A percentile compares a stretch with the other conserved stretches of the same genome.
Evolutionary conservation across 2,797 vertebrate species (phyloP).

Genomic region (Brachymystax lenok): DNA sequence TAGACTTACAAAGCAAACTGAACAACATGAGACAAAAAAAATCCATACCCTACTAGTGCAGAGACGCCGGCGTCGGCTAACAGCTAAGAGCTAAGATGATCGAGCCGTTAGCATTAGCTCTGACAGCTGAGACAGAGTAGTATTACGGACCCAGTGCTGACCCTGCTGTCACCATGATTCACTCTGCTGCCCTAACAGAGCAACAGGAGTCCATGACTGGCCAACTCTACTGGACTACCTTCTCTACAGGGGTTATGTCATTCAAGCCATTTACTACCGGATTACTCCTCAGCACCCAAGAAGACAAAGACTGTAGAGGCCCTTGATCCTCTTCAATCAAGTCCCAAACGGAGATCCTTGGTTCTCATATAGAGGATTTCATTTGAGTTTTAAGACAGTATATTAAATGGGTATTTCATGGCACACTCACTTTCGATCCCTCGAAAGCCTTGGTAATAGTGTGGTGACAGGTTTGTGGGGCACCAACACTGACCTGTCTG

Average conservation of each 20-base stretch:
- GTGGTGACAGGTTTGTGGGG: neutral
- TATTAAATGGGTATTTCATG: neutral
- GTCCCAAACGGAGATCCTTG: neutral
- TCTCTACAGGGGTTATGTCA: neutral
- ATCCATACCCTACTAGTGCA: neutral
- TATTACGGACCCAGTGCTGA: neutral
- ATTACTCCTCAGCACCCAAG: neutral
- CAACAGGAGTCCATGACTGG: neutral
- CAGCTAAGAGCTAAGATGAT: neutral
- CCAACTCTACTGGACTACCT: neutral
- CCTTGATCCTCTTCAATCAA: neutral
- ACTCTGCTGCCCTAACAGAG: neutral
- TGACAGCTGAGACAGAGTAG: no score
- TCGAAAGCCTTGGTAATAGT: neutral
- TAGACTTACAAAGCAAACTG: neutral
- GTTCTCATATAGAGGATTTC: neutral
- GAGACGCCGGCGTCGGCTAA: neutral
- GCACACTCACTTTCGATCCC: neutral
- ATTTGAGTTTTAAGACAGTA: neutral
- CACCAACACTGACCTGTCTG: constrained; percentile 79
- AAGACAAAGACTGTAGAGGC: neutral
- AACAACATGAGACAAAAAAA: neutral
- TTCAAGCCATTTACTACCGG: neutral
- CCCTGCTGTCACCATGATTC: neutral
- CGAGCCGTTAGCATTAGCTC: no score